These are phyloP conservation scores for Scleropages formosus DNA, from an alignment of 2,797 vertebrate species.

Conservation along the genomic window DNA sequence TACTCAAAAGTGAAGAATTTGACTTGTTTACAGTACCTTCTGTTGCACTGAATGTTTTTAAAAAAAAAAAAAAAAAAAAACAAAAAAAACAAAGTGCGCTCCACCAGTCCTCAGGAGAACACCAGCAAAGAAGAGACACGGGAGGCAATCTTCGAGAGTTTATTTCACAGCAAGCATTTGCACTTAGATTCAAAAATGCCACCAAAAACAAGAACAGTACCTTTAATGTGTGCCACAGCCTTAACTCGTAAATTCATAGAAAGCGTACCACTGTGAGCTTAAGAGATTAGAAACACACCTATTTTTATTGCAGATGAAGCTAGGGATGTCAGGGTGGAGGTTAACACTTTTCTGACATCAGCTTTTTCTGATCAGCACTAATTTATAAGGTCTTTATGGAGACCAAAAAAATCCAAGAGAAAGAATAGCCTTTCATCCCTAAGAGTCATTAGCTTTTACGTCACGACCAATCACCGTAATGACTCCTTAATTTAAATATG, in stretches of 20 bases:
- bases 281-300: background rate
- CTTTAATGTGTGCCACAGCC: background rate
- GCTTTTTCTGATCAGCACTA: constrained; percentile 6
- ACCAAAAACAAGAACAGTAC: background rate
- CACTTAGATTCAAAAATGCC: background rate
- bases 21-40: too few species aligned
- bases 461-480: constrained; percentile 4
- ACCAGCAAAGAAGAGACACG: background rate
- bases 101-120: background rate
- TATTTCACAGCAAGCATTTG: too few species aligned
- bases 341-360: background rate
- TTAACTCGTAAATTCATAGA: background rate
- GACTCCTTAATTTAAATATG: constrained; percentile 3
- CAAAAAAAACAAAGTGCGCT: too few species aligned
- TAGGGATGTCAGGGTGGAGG: background rate
- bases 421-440: background rate
- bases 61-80: too few species aligned
- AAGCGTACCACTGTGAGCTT: background rate
- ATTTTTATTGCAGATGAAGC: background rate
- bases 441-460: constrained; percentile 20
- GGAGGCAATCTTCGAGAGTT: background rate
- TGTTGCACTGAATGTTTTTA: too few species aligned
- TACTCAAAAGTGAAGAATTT: too few species aligned
- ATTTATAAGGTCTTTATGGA: background rate
- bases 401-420: constrained; percentile 6